Evolutionary conservation across 2,113 vertebrate species (phyloP).

Genomic region (Pantherophis guttatus): DNA sequence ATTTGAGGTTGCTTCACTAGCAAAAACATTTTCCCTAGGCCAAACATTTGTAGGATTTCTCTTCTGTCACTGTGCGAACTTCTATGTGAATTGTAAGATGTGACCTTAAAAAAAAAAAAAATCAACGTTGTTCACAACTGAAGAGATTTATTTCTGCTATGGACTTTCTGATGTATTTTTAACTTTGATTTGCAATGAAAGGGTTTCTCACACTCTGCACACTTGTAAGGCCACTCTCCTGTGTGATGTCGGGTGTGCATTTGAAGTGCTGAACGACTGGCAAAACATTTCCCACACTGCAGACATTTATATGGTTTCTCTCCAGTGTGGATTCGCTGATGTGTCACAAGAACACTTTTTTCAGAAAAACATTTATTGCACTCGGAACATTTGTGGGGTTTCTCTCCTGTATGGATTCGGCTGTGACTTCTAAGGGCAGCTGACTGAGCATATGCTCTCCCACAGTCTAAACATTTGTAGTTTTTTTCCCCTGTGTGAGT

Average conservation of each 20-base stretch:
- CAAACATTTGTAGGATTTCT: not conserved
- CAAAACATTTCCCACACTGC: not conserved
- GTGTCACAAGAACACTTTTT: accelerated
- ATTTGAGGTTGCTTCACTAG: not conserved
- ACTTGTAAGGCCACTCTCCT: not conserved
- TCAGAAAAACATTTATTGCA: not conserved
- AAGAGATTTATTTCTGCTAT: not conserved
- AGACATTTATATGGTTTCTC: not conserved
- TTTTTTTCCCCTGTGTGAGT: not conserved
- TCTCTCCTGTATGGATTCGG: not conserved
- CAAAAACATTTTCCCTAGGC: not conserved
- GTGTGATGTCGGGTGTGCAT: not conserved
- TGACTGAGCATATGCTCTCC: not conserved
- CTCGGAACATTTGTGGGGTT: not conserved
- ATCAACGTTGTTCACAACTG: not conserved
- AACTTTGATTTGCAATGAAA: not conserved
- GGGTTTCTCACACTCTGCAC: not conserved
- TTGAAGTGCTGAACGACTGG: not conserved
- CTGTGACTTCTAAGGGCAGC: not conserved
- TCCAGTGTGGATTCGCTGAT: not conserved
- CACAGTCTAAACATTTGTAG: not conserved
- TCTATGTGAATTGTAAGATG: not conserved
- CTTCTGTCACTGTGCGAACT: not conserved
- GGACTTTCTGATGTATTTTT: not conserved
- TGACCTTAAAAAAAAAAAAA: not conserved